Conservation (phyloP, 2,113 vertebrate species). For the Megaptera novaeangliae region DNA sequence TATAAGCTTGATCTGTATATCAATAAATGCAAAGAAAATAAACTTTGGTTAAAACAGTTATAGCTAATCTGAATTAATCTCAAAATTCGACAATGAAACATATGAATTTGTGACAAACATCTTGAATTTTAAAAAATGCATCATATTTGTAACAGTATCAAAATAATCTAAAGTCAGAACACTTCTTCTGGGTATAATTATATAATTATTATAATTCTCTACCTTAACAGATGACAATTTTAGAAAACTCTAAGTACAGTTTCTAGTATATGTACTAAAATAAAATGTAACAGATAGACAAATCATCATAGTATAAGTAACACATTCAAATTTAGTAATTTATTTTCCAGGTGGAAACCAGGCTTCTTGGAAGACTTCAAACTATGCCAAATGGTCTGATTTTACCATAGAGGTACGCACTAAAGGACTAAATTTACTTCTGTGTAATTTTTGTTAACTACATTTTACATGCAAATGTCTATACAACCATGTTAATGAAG, state of each 20-base stretch:
- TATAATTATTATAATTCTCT: constrained; percentile 69
- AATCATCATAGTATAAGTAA: constrained; percentile 72
- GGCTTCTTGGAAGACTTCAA: constrained; percentile 70
- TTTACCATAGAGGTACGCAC: constrained; percentile 59
- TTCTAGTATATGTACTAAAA: constrained; percentile 73
- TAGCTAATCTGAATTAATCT: constrained; percentile 54
- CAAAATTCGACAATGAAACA: constrained; percentile 39
- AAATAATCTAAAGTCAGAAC: constrained; percentile 68
- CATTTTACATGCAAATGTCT: constrained; percentile 59
- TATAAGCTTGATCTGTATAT: not conserved
- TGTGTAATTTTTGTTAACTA: constrained; percentile 66
- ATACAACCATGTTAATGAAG: constrained; percentile 57
- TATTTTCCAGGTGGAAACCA: constrained; percentile 75
- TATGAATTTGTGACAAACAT: constrained; percentile 51
- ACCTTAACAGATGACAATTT: constrained; percentile 78
- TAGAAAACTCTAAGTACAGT: constrained; percentile 74
- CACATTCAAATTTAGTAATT: constrained; percentile 74
- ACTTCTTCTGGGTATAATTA: constrained; percentile 68
- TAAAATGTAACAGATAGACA: constrained; percentile 74
- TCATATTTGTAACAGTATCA: constrained; percentile 56
- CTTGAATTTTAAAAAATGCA: constrained; percentile 44
- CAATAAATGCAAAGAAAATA: constrained; percentile 32
- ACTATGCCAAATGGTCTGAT: constrained; percentile 68
- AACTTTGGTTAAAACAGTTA: constrained; percentile 16
- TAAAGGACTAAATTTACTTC: constrained; percentile 63